phyloP scores from a whole-genome alignment of 2,797 vertebrate species.

The Podargus strigoides region DNA sequence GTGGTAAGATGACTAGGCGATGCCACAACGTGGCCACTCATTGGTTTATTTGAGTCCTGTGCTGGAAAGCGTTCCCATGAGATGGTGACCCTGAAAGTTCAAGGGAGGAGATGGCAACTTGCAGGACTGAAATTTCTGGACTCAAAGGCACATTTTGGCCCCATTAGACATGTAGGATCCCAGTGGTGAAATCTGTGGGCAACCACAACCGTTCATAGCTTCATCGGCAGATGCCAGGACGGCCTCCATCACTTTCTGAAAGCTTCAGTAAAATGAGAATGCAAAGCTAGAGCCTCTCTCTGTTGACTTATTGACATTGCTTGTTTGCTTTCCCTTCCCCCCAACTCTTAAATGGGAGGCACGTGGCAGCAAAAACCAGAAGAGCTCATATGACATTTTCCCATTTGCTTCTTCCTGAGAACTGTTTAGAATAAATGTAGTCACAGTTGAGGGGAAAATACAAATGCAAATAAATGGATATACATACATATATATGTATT shows the following conservation, averaged over 20 bases:
- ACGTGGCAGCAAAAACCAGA: background rate
- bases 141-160: background rate
- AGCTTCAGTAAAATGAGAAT: constrained; percentile 58
- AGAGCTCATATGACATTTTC: background rate
- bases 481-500: background rate
- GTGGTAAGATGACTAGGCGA: rapidly evolving
- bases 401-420: background rate
- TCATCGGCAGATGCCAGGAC: background rate
- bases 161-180: background rate
- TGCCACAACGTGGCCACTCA: rapidly evolving
- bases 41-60: background rate
- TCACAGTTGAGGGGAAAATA: background rate
- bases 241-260: constrained; percentile 49
- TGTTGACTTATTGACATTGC: constrained; percentile 31
- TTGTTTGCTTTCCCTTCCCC: constrained; percentile 16
- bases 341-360: background rate
- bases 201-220: constrained; percentile 23
- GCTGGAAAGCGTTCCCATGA: background rate
- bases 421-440: background rate
- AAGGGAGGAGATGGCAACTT: background rate
- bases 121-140: background rate
- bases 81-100: background rate
- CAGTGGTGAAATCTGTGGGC: background rate
- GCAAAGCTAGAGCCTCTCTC: constrained; percentile 24
- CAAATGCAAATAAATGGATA: background rate